Evolutionary conservation across 1,140 invertebrate species (phyloP).

Genomic region (Cardiocondyla obscurior): DNA sequence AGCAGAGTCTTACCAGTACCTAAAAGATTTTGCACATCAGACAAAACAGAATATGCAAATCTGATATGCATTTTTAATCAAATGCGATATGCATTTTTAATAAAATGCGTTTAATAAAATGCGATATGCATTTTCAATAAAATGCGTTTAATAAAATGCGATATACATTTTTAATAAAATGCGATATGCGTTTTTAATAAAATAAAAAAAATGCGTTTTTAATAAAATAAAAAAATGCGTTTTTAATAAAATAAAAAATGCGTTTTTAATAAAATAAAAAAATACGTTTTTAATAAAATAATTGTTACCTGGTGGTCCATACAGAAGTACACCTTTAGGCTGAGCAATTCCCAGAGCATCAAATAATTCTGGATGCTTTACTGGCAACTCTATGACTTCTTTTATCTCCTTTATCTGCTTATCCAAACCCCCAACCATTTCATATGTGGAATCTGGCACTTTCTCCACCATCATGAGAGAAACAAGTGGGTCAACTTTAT

Average conservation of each 20-base stretch:
- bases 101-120: no score
- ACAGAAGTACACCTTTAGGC: slow-evolving; percentile 98
- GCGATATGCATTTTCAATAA: no score
- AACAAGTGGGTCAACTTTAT: slow-evolving; percentile 99
- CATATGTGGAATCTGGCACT: slow-evolving; percentile 99
- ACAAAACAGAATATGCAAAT: no score
- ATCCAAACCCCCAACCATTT: slow-evolving; percentile 99
- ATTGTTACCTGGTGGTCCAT: slow-evolving; percentile 97
- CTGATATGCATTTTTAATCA: no score
- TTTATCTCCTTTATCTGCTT: slow-evolving; percentile 99
- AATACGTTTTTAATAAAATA: neutral
- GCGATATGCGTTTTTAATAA: no score
- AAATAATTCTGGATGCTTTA: slow-evolving; percentile 99
- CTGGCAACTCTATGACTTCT: slow-evolving; percentile 99
- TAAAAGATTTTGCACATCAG: slow-evolving; percentile 64
- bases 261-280: no score
- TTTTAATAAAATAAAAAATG: no score
- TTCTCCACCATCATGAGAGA: slow-evolving; percentile 99
- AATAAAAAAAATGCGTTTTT: no score
- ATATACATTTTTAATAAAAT: no score
- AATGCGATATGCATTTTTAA: no score
- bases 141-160: no score
- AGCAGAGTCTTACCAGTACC: slow-evolving; percentile 95
- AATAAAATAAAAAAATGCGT: no score
- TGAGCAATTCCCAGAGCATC: slow-evolving; percentile 99